Evolutionary conservation across 2,113 vertebrate species (phyloP), one percentile per base, ranked within the genome.

Genomic region (Ornithorhynchus anatinus): DNA sequence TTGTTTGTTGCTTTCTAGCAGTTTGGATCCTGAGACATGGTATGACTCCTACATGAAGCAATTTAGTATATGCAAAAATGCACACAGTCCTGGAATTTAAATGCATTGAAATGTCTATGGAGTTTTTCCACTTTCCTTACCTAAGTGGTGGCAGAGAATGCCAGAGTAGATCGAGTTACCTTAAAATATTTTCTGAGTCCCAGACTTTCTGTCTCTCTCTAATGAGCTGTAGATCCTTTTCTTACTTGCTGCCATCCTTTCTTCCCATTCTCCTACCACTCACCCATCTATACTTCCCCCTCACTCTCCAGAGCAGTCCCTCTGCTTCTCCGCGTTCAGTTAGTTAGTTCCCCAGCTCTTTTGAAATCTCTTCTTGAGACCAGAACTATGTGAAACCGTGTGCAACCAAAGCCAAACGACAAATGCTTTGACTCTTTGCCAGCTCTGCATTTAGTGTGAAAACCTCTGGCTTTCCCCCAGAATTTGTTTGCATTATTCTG

Each of bases 61-160:
- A 38, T 79, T 59, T 70, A 76, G 35, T 57, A 50, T 73, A 77
- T 72, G 36, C 52, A 69, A 74, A 59, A 79, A 71, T 59, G 37
- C 45, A 9, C 40, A 70, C 72, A 83, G 39, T 52, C 15, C 45
- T 69, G n/a, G 40, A 11, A 45, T 59, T 59, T 68, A 68, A 51
- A 25, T 79, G 29, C 57, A 70, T 53, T 70, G 81, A 62, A 45
- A 15, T 10, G 67, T 63, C 79, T 71, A 53, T 33, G 32, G 77
- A 31, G 40, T 14, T 8, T 31, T 74, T 68, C 45, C 16, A 33
- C 48, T 52, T 35, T 6, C 39, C 39, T 39, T 16, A 8, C 59
- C 45, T 50, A 52, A 23, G 33, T 36, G 63, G 35, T 20, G 59
- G 52, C 76, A 70, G 50, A 82, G 52, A 53, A 43, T 0, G 4